Evolutionary conservation across 2,888 invertebrate species (phyloP).

Genomic region (Machimus atricapillus): DNA sequence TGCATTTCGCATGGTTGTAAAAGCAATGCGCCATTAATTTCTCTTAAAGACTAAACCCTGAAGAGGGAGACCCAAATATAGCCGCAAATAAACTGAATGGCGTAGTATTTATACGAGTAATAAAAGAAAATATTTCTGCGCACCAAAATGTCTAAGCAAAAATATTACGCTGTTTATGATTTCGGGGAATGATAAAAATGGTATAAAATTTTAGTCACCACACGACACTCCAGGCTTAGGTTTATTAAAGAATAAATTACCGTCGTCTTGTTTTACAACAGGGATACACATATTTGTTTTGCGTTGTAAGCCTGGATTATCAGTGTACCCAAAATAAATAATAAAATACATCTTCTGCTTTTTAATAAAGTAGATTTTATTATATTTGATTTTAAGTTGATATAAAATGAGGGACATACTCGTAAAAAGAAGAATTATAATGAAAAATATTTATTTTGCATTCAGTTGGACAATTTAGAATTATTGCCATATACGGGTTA

Average conservation of each 20-base stretch:
- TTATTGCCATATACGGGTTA: background rate
- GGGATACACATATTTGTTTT: background rate
- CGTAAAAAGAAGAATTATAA: background rate
- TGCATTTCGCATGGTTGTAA: background rate
- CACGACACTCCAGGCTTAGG: background rate
- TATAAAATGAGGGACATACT: too few relatives aligned
- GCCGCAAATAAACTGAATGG: background rate
- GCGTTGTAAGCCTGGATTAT: background rate
- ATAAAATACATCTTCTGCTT: background rate
- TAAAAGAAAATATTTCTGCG: background rate
- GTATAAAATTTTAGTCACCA: background rate
- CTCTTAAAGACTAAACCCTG: background rate
- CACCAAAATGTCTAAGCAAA: background rate
- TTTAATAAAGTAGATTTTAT: background rate
- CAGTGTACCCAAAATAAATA: background rate
- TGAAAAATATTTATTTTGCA: too few relatives aligned
- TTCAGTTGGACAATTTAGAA: background rate
- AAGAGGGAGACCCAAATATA: background rate
- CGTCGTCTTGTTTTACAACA: background rate
- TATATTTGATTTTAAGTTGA: background rate
- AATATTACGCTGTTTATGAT: background rate
- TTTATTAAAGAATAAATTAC: background rate
- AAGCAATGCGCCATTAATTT: background rate
- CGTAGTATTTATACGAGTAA: background rate
- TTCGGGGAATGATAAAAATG: background rate